Percentiles rank a stretch among this genome's conserved stretches.
phyloP scores from a whole-genome alignment of 2,113 vertebrate species.

The Upupa epops region DNA sequence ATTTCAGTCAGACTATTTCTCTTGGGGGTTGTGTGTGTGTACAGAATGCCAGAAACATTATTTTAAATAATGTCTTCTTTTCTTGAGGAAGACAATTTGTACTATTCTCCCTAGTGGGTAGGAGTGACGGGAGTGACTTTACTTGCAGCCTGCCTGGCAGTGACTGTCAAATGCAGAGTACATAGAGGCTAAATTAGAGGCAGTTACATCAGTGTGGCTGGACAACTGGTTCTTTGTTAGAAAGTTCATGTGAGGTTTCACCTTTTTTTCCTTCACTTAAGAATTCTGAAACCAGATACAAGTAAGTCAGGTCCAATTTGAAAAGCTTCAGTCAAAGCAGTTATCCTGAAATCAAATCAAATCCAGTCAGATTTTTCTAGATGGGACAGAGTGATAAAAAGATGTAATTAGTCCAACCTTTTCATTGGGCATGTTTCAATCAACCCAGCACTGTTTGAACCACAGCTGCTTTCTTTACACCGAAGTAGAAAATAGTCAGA shows the following conservation, averaged over 20 bases:
- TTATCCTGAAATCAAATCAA: background rate
- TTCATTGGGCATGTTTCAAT: background rate
- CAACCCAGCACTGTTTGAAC: background rate
- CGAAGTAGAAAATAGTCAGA: background rate
- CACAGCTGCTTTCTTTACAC: background rate
- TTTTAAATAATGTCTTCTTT: background rate
- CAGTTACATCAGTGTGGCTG: background rate
- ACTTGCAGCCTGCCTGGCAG: background rate
- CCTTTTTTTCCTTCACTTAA: background rate
- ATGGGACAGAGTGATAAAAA: background rate
- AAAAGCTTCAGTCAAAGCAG: background rate
- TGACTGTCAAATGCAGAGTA: background rate
- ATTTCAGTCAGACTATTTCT: background rate
- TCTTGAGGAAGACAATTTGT: background rate
- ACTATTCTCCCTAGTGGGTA: background rate
- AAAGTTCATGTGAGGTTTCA: background rate
- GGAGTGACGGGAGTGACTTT: background rate
- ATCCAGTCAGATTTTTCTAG: background rate
- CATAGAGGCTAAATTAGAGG: background rate
- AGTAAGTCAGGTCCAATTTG: background rate
- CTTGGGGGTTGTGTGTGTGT: background rate
- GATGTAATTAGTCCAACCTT: background rate
- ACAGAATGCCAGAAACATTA: background rate
- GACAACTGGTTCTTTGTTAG: background rate
- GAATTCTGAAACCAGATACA: background rate